Evolutionary conservation across 1,140 invertebrate species (phyloP).

Genomic region (Aphidius gifuensis): DNA sequence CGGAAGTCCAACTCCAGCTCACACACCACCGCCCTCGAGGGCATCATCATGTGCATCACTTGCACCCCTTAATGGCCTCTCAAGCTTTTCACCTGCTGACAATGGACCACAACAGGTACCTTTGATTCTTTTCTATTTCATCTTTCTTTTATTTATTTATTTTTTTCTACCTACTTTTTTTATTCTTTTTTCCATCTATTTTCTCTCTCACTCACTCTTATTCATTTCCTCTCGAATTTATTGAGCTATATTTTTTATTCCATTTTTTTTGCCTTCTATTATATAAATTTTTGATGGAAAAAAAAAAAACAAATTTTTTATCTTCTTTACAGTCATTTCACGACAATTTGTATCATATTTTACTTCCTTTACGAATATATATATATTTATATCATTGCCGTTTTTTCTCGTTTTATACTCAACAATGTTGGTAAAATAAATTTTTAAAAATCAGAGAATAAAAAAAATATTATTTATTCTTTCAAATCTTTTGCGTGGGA

Average conservation of each 20-base stretch:
- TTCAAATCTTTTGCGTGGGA: too few species aligned
- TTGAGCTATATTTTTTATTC: too few species aligned
- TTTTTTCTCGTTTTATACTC: too few species aligned
- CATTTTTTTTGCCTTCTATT: neutral
- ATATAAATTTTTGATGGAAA: neutral
- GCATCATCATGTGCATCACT: constrained; percentile 52
- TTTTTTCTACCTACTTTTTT: neutral
- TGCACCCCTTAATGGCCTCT: constrained; percentile 47
- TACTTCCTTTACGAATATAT: too few species aligned
- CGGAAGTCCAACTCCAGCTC: constrained; percentile 50
- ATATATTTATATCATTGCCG: too few species aligned
- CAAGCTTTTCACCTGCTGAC: constrained; percentile 48
- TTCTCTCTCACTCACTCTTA: neutral
- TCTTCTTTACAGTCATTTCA: too few species aligned
- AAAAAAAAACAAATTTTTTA: too few species aligned
- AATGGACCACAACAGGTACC: constrained; percentile 46
- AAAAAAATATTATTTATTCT: too few species aligned
- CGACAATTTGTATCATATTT: too few species aligned
- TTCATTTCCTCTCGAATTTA: too few species aligned
- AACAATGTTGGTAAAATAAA: too few species aligned
- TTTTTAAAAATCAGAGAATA: too few species aligned
- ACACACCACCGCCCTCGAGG: constrained; percentile 52
- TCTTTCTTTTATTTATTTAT: neutral
- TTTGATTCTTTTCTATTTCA: neutral
- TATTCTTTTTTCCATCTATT: neutral